Evolutionary conservation across 2,888 invertebrate species (phyloP), one percentile per base, ranked within the genome.

Genomic region (Cinara cedri): DNA sequence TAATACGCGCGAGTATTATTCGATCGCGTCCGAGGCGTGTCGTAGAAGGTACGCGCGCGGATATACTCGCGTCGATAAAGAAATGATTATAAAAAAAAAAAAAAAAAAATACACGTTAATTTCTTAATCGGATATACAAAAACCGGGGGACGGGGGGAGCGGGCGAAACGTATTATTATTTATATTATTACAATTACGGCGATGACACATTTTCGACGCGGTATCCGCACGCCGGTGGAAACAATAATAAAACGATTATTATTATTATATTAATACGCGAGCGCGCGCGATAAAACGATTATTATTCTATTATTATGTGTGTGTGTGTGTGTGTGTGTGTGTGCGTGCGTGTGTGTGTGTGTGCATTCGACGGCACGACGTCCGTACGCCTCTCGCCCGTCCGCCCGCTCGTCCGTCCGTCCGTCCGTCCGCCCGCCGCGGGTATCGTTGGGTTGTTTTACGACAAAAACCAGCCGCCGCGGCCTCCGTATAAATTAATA

Each of bases 401-500:
- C 6, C 16, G 24, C 21, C 42, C 16, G 71, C 55, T 21, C 55
- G 55, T 71, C 71, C 55, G 21, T 55, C 10, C 55, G 42, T 44
- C 16, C 21, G 1, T 0, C 6, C n/a, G 11, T n/a, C 71, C 55
- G 19, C 70, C 19, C 34, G 34, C 49, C 6, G n/a, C 49, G 19
- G 16, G 70, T 21, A 16, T 11, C 54, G 34, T 16, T 16, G 19
- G 55, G 21, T 55, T 42, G 21, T 55, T 42, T 65, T 54, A 70
- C 42, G 19, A 55, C 54, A 54, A 68, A 68, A 54, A 70, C 55
- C 54, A n/a, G 70, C 42, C 70, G 55, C 55, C 16, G 44, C n/a
- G n/a, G n/a, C n/a, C n/a, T 55, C 11, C 42, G 16, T 16, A 71
- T 63, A 10, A 24, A 19, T 26, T 26, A 11, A 68, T 26, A 11